Conservation (phyloP, 1,140 invertebrate species). For the Caenorhabditis brenneri region DNA sequence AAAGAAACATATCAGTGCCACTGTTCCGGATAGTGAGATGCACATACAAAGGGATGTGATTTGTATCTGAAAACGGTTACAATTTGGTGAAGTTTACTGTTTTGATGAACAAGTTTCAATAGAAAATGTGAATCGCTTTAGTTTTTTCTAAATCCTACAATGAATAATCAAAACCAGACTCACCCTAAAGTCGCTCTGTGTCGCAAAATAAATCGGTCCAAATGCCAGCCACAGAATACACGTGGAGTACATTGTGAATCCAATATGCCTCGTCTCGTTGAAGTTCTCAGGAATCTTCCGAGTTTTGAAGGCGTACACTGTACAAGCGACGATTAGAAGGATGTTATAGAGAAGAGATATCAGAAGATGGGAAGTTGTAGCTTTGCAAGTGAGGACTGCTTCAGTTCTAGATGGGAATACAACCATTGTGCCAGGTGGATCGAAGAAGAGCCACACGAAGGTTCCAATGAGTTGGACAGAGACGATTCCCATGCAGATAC, state of each 20-base stretch:
- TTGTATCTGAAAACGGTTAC: constrained; percentile 72
- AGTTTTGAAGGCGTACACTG: constrained; percentile 80
- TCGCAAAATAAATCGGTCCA: constrained; percentile 79
- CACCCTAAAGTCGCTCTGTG: constrained; percentile 73
- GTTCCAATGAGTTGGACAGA: constrained; percentile 76
- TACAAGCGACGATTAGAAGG: constrained; percentile 79
- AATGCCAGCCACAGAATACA: constrained; percentile 81
- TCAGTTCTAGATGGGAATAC: constrained; percentile 73
- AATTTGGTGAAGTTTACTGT: background rate
- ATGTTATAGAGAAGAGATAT: constrained; percentile 81
- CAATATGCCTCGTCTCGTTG: constrained; percentile 79
- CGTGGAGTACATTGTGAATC: constrained; percentile 80
- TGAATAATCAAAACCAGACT: background rate
- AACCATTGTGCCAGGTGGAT: constrained; percentile 76
- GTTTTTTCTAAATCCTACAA: background rate
- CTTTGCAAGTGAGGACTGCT: constrained; percentile 78
- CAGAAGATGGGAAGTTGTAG: constrained; percentile 78
- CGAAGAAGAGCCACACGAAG: constrained; percentile 78
- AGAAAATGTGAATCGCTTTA: no score
- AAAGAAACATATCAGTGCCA: constrained; percentile 75
- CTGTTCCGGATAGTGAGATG: constrained; percentile 74
- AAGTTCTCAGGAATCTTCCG: constrained; percentile 80
- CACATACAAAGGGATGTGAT: constrained; percentile 74
- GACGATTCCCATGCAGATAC: constrained; percentile 76
- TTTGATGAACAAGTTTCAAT: no score